These are phyloP conservation scores for Trogon melanurus DNA, from an alignment of 2,113 vertebrate species.

Conservation along the genomic window DNA sequence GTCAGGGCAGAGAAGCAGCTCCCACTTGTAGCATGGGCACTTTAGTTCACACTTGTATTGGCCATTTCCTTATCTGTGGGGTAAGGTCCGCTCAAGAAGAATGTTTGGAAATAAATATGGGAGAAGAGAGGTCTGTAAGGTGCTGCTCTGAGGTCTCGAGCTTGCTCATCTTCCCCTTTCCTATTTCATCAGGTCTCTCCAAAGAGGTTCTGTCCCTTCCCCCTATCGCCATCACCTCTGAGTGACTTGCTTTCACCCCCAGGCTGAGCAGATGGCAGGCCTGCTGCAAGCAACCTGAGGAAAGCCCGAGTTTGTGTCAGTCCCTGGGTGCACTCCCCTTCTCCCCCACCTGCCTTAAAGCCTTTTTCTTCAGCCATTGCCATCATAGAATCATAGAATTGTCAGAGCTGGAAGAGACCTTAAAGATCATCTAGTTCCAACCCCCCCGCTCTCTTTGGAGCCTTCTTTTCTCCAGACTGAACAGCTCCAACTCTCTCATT, in stretches of 20 bases:
- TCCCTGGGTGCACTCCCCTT: not conserved
- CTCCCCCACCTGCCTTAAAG: not conserved
- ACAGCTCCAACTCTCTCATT: too few species aligned
- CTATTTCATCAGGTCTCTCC: not conserved
- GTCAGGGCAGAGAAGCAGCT: not conserved
- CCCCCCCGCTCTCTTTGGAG: too few species aligned
- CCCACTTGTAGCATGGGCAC: not conserved
- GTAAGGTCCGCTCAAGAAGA: not conserved
- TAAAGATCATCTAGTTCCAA: too few species aligned
- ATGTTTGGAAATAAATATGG: not conserved
- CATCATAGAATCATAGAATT: too few species aligned
- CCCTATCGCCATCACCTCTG: rapidly evolving
- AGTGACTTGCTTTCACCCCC: not conserved
- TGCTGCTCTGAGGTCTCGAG: not conserved
- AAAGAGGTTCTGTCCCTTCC: rapidly evolving
- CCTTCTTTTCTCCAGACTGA: too few species aligned
- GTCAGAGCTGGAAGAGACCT: too few species aligned
- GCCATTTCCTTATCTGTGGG: not conserved
- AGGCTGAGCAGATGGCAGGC: not conserved
- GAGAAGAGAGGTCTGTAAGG: not conserved
- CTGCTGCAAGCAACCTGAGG: not conserved
- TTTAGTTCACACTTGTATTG: not conserved
- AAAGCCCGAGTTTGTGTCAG: not conserved
- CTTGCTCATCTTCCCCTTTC: not conserved
- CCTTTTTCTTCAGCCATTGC: not conserved